These are phyloP conservation scores for Atta cephalotes DNA, from an alignment of 1,140 invertebrate species.

Conservation along the genomic window DNA sequence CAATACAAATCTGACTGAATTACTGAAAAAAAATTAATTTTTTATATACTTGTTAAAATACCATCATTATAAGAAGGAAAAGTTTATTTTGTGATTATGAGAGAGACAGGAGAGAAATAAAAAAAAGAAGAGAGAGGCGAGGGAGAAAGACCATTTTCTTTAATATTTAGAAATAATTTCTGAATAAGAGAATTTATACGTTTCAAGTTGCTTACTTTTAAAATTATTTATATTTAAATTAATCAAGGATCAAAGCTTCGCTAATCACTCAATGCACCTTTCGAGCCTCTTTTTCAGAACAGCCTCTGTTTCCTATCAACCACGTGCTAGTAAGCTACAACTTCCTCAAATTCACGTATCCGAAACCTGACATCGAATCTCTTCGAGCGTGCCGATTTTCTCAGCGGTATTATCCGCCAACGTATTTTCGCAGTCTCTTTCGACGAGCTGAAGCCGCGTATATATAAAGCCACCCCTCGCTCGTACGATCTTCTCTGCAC, in stretches of 20 bases:
- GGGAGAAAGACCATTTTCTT: not conserved
- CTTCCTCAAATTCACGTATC: conserved; percentile 7
- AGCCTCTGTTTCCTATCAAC: not conserved
- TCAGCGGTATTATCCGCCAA: conserved; percentile 37
- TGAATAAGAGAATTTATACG: not conserved
- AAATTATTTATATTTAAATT: conserved; percentile 7
- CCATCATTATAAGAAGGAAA: not conserved
- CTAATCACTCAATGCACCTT: not conserved
- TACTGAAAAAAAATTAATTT: not conserved
- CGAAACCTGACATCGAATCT: conserved; percentile 48
- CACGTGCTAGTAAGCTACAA: conserved; percentile 7
- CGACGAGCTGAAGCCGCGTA: conserved; percentile 57
- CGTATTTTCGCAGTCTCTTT: conserved; percentile 68
- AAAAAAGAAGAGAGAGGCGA: not conserved
- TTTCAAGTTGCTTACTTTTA: not conserved
- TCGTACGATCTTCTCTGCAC: conserved; percentile 47
- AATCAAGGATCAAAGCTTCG: conserved; percentile 9
- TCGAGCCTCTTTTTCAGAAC: not conserved
- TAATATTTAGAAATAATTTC: conserved; percentile 21
- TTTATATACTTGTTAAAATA: not conserved
- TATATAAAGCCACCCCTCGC: conserved; percentile 61
- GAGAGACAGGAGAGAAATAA: not conserved
- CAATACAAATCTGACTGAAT: not conserved
- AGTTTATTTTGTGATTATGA: not conserved
- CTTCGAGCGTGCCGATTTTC: conserved; percentile 9